Percentiles rank a stretch among this genome's conserved stretches.
Conservation (phyloP, 1,140 invertebrate genomes). For the Helicoverpa armigera region DNA sequence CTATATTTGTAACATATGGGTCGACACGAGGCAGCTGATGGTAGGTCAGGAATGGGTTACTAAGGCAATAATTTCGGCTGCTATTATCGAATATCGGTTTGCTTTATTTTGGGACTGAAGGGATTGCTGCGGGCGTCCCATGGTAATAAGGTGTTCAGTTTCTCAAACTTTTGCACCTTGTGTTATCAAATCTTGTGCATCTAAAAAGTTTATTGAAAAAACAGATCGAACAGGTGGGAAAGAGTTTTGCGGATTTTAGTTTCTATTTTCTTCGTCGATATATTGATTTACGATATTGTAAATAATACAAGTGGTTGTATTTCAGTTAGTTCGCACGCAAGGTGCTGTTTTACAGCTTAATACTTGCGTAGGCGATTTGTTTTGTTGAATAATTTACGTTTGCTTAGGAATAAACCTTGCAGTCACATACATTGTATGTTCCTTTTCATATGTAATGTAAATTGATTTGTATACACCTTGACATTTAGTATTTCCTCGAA, state of each 20-base stretch:
- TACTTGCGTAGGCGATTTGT: neutral
- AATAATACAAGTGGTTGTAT: slow-evolving; percentile 1
- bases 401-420: neutral
- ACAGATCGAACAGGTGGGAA: slow-evolving; percentile 69
- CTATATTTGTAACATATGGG: slow-evolving; percentile 76
- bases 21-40: slow-evolving; percentile 74
- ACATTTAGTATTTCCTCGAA: no score
- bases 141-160: slow-evolving; percentile 76
- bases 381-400: neutral
- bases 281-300: slow-evolving; percentile 24
- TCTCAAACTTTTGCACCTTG: slow-evolving; percentile 79
- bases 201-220: slow-evolving; percentile 67
- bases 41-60: slow-evolving; percentile 74
- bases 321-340: slow-evolving; percentile 8
- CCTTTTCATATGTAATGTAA: no score
- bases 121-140: slow-evolving; percentile 63
- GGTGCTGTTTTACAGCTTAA: slow-evolving; percentile 11
- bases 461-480: no score
- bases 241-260: slow-evolving; percentile 61
- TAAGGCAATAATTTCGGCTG: slow-evolving; percentile 74
- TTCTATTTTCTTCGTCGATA: slow-evolving; percentile 39
- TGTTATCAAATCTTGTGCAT: slow-evolving; percentile 72
- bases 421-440: no score
- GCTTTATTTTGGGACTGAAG: slow-evolving; percentile 71
- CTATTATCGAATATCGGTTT: slow-evolving; percentile 78